Percentiles rank a stretch among this genome's conserved stretches.
phyloP scores from a whole-genome alignment of 1,140 invertebrate genomes.

The honey bee (Apis mellifera) region DNA sequence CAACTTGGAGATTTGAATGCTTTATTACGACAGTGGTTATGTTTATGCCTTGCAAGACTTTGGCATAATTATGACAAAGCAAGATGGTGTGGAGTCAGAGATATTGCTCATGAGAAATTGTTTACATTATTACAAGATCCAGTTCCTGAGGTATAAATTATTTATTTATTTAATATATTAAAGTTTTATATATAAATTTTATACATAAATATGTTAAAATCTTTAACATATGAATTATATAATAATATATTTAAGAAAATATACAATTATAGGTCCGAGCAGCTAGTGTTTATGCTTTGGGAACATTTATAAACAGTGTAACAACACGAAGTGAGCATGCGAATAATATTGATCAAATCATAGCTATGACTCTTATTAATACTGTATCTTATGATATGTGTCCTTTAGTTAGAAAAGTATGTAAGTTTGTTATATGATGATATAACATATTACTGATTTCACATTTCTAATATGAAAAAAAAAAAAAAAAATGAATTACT shows the following conservation, averaged over 20 bases:
- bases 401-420: conserved; percentile 92
- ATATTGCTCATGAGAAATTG: conserved; percentile 97
- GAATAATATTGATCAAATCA: conserved; percentile 95
- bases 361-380: conserved; percentile 92
- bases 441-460: neutral
- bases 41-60: conserved; percentile 94
- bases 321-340: conserved; percentile 94
- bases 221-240: too few species aligned
- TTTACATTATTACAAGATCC: conserved; percentile 90
- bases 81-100: conserved; percentile 97
- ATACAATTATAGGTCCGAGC: conserved; percentile 87
- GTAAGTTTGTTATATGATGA: conserved; percentile 42
- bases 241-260: conserved; percentile 9
- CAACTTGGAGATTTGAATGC: conserved; percentile 86
- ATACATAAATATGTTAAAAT: too few species aligned
- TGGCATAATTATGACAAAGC: conserved; percentile 97
- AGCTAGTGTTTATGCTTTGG: conserved; percentile 94
- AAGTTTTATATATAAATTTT: neutral
- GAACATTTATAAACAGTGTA: conserved; percentile 94
- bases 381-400: conserved; percentile 91
- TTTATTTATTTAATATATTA: neutral
- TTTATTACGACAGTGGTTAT: conserved; percentile 93
- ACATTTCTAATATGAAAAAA: neutral
- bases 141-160: conserved; percentile 88
- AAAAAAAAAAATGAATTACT: conserved; percentile 19